phyloP scores from a whole-genome alignment of 2,888 invertebrate species.

The Serrognathus titanus region DNA sequence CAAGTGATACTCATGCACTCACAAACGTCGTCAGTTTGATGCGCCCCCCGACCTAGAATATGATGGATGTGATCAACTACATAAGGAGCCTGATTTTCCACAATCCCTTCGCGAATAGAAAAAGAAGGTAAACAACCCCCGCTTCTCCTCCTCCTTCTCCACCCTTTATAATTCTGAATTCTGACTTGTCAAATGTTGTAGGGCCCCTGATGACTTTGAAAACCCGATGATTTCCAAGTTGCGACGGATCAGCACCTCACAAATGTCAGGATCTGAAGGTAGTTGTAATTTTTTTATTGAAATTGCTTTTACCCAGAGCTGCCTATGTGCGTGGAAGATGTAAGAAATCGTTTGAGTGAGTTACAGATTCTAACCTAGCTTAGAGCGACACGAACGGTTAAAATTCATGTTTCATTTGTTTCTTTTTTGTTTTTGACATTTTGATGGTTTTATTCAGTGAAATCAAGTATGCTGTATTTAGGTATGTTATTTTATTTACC shows the following conservation, averaged over 20 bases:
- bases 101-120: background rate
- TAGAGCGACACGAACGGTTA: no score
- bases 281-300: constrained; percentile 11
- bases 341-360: no score
- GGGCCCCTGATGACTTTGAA: constrained; percentile 27
- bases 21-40: background rate
- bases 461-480: no score
- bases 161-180: background rate
- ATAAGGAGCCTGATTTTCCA: constrained; percentile 9
- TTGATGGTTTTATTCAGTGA: no score
- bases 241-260: constrained; percentile 37
- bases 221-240: constrained; percentile 35
- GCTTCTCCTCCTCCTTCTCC: no score
- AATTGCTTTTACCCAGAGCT: background rate
- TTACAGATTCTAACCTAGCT: no score
- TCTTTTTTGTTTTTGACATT: no score
- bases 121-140: background rate
- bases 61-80: constrained; percentile 16
- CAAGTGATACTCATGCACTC: background rate
- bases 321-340: background rate
- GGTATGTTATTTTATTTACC: no score
- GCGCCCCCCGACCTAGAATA: background rate
- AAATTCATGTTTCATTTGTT: no score
- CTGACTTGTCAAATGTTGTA: constrained; percentile 3
- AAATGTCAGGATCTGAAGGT: constrained; percentile 35